Conservation (phyloP, 2,888 invertebrate species). For the Aelia acuminata region DNA sequence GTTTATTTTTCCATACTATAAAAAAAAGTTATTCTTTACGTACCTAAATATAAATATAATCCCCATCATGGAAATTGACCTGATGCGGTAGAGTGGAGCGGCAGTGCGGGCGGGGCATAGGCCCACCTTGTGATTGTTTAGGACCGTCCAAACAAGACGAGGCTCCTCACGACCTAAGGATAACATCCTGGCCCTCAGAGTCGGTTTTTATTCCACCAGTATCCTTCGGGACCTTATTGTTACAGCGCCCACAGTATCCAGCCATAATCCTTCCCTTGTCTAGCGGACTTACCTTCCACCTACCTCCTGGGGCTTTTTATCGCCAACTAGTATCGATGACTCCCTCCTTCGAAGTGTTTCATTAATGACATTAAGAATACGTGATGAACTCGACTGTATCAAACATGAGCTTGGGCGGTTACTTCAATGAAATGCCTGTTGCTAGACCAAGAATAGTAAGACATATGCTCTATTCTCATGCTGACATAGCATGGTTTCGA, state of each 20-base stretch:
- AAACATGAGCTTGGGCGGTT: background rate
- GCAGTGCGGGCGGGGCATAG: background rate
- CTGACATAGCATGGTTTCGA: background rate
- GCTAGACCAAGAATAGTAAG: background rate
- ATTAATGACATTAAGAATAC: background rate
- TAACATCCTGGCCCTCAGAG: slow-evolving; percentile 15
- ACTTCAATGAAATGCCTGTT: background rate
- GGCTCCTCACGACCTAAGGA: slow-evolving; percentile 35
- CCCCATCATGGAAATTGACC: background rate
- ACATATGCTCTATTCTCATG: background rate
- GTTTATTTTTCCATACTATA: too few species aligned
- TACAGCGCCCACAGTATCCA: background rate
- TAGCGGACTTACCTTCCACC: background rate
- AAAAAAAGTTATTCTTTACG: too few species aligned
- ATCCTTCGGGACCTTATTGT: slow-evolving; percentile 7
- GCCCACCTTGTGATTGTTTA: slow-evolving; percentile 36
- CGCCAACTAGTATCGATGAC: background rate
- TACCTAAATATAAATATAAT: background rate
- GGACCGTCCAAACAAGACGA: slow-evolving; percentile 16
- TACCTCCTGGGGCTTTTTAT: background rate
- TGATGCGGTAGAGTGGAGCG: background rate
- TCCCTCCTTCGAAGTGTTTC: background rate
- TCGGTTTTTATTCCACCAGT: slow-evolving; percentile 41
- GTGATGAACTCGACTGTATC: background rate
- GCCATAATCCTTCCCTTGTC: slow-evolving; percentile 15